Conservation (phyloP, 1,140 invertebrate species). For the Megathymus violae region DNA sequence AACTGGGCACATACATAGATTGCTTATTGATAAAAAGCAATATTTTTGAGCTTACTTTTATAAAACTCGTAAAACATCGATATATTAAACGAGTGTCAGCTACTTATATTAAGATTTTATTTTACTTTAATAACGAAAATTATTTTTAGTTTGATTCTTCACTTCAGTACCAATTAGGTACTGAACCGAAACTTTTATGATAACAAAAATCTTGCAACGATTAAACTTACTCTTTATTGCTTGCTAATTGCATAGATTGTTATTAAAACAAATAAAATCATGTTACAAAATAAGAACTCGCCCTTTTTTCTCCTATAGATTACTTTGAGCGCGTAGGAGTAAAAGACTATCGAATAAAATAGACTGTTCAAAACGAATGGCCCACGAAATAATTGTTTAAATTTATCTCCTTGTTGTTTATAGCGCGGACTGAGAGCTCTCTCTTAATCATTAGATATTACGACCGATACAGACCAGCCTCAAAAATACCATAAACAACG, state of each 20-base stretch:
- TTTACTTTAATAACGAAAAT: no score
- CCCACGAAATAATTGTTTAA: slow-evolving; percentile 65
- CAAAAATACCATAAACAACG: slow-evolving; percentile 40
- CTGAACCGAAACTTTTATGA: no score
- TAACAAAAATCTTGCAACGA: no score
- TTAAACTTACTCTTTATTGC: no score
- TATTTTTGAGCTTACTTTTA: no score
- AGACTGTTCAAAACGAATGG: slow-evolving; percentile 54
- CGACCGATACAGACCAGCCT: slow-evolving; percentile 39
- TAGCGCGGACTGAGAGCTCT: slow-evolving; percentile 47
- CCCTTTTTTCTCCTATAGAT: slow-evolving; percentile 28
- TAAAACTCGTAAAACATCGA: no score
- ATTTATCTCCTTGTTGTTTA: slow-evolving; percentile 65
- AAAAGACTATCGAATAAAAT: slow-evolving; percentile 57
- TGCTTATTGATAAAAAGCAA: no score
- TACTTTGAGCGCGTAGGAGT: slow-evolving; percentile 32
- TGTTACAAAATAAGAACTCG: slow-evolving; percentile 1
- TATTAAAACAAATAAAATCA: slow-evolving; percentile 22
- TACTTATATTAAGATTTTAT: no score
- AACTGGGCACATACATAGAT: no score
- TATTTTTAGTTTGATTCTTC: no score
- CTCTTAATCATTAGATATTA: slow-evolving; percentile 51
- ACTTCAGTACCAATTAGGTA: no score
- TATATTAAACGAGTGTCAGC: no score
- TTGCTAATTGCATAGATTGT: neutral